phyloP scores from a whole-genome alignment of 2,113 vertebrate genomes.

The Vidua macroura region DNA sequence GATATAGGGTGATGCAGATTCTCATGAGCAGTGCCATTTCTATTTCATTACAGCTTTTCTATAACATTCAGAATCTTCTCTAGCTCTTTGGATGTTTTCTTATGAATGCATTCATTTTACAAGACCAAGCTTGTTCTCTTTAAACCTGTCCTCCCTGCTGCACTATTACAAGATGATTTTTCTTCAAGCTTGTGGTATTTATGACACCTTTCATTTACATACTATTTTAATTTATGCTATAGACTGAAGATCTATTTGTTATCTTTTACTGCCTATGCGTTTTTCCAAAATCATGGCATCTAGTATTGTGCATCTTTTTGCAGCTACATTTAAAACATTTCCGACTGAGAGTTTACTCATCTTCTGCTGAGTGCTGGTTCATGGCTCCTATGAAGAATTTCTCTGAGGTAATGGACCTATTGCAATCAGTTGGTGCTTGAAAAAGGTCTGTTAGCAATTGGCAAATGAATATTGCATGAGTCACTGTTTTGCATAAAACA shows the following conservation, averaged over 20 bases:
- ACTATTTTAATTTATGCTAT: background rate
- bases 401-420: background rate
- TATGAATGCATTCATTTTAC: background rate
- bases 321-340: background rate
- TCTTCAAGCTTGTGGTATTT: background rate
- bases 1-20: background rate
- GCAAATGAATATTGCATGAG: background rate
- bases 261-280: background rate
- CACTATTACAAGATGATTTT: background rate
- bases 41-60: background rate
- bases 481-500: background rate
- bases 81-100: background rate
- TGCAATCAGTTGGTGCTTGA: background rate
- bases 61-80: background rate
- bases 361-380: background rate
- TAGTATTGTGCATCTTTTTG: background rate
- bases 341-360: background rate
- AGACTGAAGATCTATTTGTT: background rate
- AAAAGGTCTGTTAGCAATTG: background rate
- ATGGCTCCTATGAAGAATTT: background rate
- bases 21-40: background rate
- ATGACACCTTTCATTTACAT: background rate
- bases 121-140: background rate
- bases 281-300: background rate
- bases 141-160: background rate